phyloP scores from a whole-genome alignment of 1,140 invertebrate genomes.

The Drosophila pseudoananassae region DNA sequence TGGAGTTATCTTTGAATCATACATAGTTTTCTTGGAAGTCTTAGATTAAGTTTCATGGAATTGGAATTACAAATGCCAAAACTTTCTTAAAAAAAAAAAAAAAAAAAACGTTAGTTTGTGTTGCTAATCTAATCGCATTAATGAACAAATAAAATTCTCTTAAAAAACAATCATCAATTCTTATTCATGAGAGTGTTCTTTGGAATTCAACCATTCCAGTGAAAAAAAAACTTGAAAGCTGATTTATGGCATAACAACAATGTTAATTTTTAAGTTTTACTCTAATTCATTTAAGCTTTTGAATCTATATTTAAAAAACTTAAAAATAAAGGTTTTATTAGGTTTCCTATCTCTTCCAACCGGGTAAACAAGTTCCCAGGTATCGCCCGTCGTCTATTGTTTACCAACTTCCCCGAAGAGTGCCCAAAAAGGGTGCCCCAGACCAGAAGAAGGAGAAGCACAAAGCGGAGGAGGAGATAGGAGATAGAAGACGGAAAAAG shows the following conservation, averaged over 20 bases:
- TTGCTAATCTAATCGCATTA: not conserved
- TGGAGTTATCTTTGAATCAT: not conserved
- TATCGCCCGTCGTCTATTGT: constrained; percentile 30
- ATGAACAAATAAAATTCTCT: not conserved
- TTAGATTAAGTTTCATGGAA: too few species aligned
- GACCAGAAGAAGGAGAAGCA: constrained; percentile 21
- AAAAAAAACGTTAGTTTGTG: too few species aligned
- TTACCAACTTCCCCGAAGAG: constrained; percentile 31
- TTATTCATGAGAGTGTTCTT: not conserved
- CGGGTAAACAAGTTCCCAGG: constrained; percentile 42
- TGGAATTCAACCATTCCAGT: not conserved
- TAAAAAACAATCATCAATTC: too few species aligned
- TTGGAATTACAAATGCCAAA: too few species aligned
- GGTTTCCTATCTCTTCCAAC: constrained; percentile 15
- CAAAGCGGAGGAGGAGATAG: constrained; percentile 36
- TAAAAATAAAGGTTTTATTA: constrained; percentile 1
- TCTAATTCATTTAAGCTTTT: not conserved
- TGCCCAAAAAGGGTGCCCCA: constrained; percentile 35
- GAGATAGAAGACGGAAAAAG: constrained; percentile 28
- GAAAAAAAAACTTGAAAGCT: too few species aligned
- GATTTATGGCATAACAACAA: not conserved
- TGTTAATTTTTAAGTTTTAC: not conserved
- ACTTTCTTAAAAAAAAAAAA: too few species aligned
- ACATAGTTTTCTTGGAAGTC: too few species aligned
- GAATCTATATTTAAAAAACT: not conserved